A percentile compares a stretch with the other conserved stretches of the same genome.
Conservation (phyloP, 2,113 vertebrate genomes). For the Leucopternis melanops region DNA sequence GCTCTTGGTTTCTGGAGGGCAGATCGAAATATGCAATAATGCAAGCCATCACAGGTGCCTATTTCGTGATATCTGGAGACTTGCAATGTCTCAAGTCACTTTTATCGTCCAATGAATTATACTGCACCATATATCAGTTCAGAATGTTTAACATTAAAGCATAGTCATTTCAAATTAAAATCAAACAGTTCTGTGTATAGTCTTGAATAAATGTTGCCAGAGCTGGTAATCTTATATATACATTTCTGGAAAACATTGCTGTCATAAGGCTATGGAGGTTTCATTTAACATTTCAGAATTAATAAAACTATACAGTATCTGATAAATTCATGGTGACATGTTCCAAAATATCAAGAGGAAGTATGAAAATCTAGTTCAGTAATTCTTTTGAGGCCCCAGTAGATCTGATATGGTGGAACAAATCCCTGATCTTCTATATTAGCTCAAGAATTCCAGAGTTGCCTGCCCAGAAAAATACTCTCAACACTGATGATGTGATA, state of each 20-base stretch:
- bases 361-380: background rate
- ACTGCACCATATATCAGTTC: background rate
- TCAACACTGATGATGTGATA: background rate
- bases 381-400: background rate
- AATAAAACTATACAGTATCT: background rate
- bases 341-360: conserved; percentile 18
- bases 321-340: background rate
- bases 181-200: background rate
- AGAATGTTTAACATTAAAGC: conserved; percentile 37
- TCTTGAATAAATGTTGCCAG: background rate
- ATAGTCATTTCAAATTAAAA: conserved; percentile 37
- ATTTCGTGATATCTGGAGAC: background rate
- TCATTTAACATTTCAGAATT: conserved; percentile 40
- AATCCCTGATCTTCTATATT: background rate
- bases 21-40: no score
- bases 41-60: no score
- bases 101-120: background rate
- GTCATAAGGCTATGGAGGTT: background rate
- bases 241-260: background rate
- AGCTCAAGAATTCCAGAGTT: background rate
- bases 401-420: background rate
- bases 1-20: no score
- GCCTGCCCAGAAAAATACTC: background rate
- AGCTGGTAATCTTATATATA: background rate
- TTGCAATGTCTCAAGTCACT: background rate